Conservation (phyloP, 2,888 invertebrate species). For the Dryocosmus kuriphilus region DNA sequence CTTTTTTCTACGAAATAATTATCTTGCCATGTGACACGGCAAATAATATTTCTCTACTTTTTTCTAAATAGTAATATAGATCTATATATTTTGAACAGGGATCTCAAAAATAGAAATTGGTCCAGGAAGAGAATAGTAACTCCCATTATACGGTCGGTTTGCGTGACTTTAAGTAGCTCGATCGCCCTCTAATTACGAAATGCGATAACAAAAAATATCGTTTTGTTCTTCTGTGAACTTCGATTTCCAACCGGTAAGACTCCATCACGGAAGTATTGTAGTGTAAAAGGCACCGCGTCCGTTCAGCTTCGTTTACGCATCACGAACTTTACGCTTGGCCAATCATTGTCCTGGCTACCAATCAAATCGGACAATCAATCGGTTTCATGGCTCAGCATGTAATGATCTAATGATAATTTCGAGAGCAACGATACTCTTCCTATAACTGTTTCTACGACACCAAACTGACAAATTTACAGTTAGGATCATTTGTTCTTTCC, state of each 20-base stretch:
- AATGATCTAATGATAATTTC: constrained; percentile 51
- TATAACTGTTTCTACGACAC: constrained; percentile 56
- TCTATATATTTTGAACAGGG: too few relatives aligned
- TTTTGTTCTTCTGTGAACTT: constrained; percentile 26
- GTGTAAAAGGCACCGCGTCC: constrained; percentile 55
- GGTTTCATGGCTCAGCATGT: constrained; percentile 64
- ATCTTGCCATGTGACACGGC: too few relatives aligned
- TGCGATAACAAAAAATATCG: background rate
- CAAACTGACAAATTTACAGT: background rate
- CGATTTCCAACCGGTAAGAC: constrained; percentile 6
- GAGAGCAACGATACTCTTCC: constrained; percentile 52
- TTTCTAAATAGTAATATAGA: too few relatives aligned
- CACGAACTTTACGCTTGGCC: constrained; percentile 67
- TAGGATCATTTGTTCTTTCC: background rate
- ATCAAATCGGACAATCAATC: constrained; percentile 64
- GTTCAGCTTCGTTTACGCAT: constrained; percentile 60
- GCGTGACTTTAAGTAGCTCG: constrained; percentile 14
- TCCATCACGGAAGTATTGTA: constrained; percentile 29
- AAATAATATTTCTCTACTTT: too few relatives aligned
- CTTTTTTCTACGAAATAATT: too few relatives aligned
- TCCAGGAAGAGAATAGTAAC: background rate
- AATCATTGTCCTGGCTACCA: constrained; percentile 48
- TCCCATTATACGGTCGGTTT: background rate
- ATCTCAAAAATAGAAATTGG: background rate
- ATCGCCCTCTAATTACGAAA: constrained; percentile 3